A percentile compares a stretch with the other conserved stretches of the same genome.
These are phyloP conservation scores for Oithona nana DNA, from an alignment of 2,888 invertebrate genomes.

Conservation along the genomic window DNA sequence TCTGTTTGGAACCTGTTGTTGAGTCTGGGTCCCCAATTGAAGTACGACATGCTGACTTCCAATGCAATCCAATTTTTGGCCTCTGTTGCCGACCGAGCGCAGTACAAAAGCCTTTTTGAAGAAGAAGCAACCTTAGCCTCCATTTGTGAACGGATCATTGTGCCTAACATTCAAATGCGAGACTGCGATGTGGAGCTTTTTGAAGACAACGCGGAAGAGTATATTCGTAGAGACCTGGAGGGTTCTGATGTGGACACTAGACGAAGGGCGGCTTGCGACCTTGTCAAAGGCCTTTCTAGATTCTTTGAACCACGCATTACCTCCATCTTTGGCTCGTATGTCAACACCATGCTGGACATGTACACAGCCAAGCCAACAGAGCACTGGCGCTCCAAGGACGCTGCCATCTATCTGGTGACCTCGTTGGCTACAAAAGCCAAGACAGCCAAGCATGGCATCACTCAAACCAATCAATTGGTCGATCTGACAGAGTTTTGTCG, in stretches of 20 bases:
- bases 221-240: conserved; percentile 85
- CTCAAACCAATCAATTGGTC: conserved; percentile 71
- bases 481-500: conserved; percentile 71
- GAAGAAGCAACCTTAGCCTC: conserved; percentile 63
- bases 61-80: conserved; percentile 88
- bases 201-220: conserved; percentile 95
- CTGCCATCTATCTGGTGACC: conserved; percentile 86
- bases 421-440: conserved; percentile 75
- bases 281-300: conserved; percentile 72
- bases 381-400: conserved; percentile 88
- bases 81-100: conserved; percentile 73
- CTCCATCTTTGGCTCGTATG: conserved; percentile 66
- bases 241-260: conserved; percentile 95
- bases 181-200: conserved; percentile 88
- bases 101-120: conserved; percentile 72
- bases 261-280: conserved; percentile 84
- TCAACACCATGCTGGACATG: conserved; percentile 56
- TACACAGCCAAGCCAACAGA: conserved; percentile 50
- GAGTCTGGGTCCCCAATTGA: conserved; percentile 59
- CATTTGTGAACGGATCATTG: conserved; percentile 79
- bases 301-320: conserved; percentile 74
- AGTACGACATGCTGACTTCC: conserved; percentile 80
- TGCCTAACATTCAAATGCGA: conserved; percentile 93
- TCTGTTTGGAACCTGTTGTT: conserved; percentile 49
- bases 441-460: conserved; percentile 75